Conservation (phyloP, 2,888 invertebrate species). For the Meganola albula region DNA sequence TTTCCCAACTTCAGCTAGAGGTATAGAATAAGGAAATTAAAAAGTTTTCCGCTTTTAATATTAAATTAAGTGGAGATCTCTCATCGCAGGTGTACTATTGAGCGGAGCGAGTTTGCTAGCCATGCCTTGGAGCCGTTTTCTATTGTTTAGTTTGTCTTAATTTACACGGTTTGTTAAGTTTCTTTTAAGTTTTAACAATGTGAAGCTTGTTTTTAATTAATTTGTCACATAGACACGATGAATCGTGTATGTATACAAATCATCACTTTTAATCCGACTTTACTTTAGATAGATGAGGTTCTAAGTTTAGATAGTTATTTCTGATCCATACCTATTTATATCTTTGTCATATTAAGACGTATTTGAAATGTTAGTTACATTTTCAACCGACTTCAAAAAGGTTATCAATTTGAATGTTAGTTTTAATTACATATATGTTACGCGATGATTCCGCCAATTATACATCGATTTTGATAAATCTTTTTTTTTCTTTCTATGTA, state of each 20-base stretch:
- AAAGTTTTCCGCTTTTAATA: slow-evolving; percentile 60
- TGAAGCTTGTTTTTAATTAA: slow-evolving; percentile 48
- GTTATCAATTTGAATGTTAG: too few relatives aligned
- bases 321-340: too few relatives aligned
- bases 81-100: slow-evolving; percentile 49
- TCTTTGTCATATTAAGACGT: too few relatives aligned
- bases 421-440: too few relatives aligned
- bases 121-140: slow-evolving; percentile 31
- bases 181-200: slow-evolving; percentile 49
- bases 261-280: slow-evolving; percentile 47
- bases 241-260: slow-evolving; percentile 34
- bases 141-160: slow-evolving; percentile 57
- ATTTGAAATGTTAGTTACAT: too few relatives aligned
- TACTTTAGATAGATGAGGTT: slow-evolving; percentile 32
- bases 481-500: too few relatives aligned
- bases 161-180: slow-evolving; percentile 63
- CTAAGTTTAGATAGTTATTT: too few relatives aligned
- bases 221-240: slow-evolving; percentile 42
- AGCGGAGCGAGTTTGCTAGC: slow-evolving; percentile 28
- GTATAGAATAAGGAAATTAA: slow-evolving; percentile 59
- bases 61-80: slow-evolving; percentile 46
- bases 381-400: too few relatives aligned
- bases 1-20: slow-evolving; percentile 43
- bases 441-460: too few relatives aligned
- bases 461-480: too few relatives aligned